Percentiles rank a stretch among this genome's conserved stretches.
Evolutionary conservation across 2,888 invertebrate genomes (phyloP).

Genomic region (Gortyna flavago): DNA sequence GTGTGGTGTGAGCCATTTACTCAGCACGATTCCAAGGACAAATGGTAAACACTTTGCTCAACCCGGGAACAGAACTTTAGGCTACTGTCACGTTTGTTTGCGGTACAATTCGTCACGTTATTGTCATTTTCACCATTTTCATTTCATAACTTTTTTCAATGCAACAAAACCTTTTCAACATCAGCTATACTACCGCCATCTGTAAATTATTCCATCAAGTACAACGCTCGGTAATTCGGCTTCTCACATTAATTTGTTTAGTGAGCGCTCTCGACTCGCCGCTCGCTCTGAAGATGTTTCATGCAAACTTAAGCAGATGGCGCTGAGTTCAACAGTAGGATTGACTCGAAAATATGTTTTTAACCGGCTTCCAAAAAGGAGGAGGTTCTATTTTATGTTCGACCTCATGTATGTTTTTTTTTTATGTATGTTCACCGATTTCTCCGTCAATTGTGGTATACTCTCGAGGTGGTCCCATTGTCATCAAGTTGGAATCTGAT

Average conservation of each 20-base stretch:
- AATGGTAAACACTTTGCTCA: not conserved
- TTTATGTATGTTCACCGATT: too few relatives aligned
- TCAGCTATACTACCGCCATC: slow-evolving; percentile 30
- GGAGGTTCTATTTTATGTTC: too few relatives aligned
- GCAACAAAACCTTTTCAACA: not conserved
- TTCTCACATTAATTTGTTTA: not conserved
- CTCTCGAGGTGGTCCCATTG: too few relatives aligned
- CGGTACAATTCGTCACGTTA: not conserved
- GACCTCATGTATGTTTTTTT: too few relatives aligned
- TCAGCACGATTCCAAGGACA: not conserved
- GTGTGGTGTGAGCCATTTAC: not conserved
- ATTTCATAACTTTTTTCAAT: not conserved
- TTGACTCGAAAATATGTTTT: not conserved
- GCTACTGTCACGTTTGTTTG: not conserved
- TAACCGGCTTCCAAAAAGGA: too few relatives aligned
- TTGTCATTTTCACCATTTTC: not conserved
- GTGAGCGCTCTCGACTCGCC: not conserved
- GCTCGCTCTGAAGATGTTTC: slow-evolving; percentile 1
- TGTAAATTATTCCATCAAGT: slow-evolving; percentile 8
- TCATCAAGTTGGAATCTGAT: too few relatives aligned
- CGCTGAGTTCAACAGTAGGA: slow-evolving; percentile 5
- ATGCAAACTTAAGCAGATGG: slow-evolving; percentile 20
- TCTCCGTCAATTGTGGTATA: too few relatives aligned
- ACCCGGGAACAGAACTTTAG: not conserved
- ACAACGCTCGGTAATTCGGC: not conserved